Conservation (phyloP, 2,113 vertebrate species). For the Rana temporaria region DNA sequence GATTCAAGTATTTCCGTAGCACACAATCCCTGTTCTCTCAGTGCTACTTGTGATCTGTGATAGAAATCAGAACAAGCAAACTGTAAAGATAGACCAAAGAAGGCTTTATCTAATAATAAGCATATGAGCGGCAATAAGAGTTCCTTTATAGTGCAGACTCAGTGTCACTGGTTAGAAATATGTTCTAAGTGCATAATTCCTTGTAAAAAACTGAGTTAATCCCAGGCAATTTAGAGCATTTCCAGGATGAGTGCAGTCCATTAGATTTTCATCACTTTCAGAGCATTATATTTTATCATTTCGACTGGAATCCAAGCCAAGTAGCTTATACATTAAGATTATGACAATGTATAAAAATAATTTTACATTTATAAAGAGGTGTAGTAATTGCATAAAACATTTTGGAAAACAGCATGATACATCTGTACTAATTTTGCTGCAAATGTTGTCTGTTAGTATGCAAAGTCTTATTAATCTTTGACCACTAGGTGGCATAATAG, state of each 20-base stretch:
- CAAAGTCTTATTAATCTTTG: no score
- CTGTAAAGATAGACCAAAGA: not conserved
- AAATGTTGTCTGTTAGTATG: no score
- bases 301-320: not conserved
- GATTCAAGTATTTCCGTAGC: no score
- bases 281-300: not conserved
- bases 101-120: conserved; percentile 2
- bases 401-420: no score
- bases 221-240: not conserved
- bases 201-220: conserved; percentile 2
- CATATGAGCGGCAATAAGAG: conserved; percentile 14
- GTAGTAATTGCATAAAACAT: not conserved
- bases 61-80: not conserved
- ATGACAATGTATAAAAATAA: not conserved
- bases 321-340: not conserved
- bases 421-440: no score
- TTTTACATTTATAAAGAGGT: not conserved
- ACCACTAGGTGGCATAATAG: no score
- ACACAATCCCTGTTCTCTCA: no score
- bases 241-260: not conserved
- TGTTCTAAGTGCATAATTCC: conserved; percentile 6
- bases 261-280: not conserved
- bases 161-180: conserved; percentile 1
- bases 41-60: no score
- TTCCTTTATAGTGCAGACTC: not conserved